Conservation (phyloP, 1,140 invertebrate genomes). For the Megalonaias nervosa region DNA sequence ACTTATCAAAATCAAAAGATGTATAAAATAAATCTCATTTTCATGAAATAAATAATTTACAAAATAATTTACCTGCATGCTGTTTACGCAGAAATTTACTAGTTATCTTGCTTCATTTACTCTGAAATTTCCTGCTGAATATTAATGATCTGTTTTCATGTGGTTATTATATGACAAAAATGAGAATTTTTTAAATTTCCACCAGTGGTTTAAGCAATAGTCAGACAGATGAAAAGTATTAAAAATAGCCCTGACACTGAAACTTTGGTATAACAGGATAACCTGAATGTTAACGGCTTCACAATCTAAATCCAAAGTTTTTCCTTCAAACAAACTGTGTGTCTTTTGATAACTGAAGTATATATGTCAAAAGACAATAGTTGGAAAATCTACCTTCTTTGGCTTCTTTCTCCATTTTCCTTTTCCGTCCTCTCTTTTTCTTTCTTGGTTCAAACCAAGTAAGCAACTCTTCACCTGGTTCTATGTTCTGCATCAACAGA, state of each 20-base stretch:
- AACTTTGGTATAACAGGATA: neutral
- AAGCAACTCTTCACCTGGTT: slow-evolving; percentile 64
- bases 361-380: neutral
- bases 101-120: too few relatives aligned
- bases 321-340: neutral
- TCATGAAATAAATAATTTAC: too few relatives aligned
- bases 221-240: neutral
- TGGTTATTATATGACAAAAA: slow-evolving; percentile 10
- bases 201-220: slow-evolving; percentile 1
- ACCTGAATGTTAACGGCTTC: neutral
- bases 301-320: neutral
- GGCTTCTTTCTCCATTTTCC: slow-evolving; percentile 3
- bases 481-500: slow-evolving; percentile 56
- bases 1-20: too few relatives aligned
- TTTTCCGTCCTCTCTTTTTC: slow-evolving; percentile 22
- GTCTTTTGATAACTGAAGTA: neutral
- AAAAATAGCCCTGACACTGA: slow-evolving; percentile 7
- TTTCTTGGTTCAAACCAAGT: slow-evolving; percentile 64
- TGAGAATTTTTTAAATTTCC: slow-evolving; percentile 2
- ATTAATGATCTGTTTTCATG: neutral
- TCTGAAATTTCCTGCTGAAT: neutral
- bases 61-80: too few relatives aligned
- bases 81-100: too few relatives aligned
- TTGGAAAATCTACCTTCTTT: neutral
- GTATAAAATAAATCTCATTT: too few relatives aligned